These are phyloP conservation scores for Chorisops tibialis DNA, from an alignment of 2,888 invertebrate species.

Conservation along the genomic window DNA sequence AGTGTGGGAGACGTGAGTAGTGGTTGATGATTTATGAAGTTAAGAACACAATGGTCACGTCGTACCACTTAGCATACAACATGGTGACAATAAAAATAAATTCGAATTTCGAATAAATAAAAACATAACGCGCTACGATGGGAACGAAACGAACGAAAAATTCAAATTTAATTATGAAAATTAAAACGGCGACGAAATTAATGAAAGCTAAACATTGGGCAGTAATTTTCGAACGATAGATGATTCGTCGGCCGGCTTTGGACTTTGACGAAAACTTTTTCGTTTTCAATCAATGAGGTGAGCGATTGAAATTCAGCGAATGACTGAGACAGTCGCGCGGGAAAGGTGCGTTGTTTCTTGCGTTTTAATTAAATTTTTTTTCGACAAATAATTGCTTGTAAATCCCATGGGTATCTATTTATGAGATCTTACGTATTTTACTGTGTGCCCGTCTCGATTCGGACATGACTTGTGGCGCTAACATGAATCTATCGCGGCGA, in stretches of 20 bases:
- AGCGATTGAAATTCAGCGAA: too few relatives aligned
- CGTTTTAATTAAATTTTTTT: conserved; percentile 23
- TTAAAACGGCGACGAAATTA: too few relatives aligned
- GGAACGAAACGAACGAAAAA: too few relatives aligned
- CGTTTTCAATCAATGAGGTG: too few relatives aligned
- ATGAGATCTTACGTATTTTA: conserved; percentile 18
- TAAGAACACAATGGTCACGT: conserved; percentile 18
- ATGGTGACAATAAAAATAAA: conserved; percentile 8
- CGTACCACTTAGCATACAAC: conserved; percentile 15
- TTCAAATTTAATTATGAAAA: too few relatives aligned
- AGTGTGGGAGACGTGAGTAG: conserved; percentile 6
- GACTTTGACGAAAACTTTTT: too few relatives aligned
- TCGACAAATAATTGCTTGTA: conserved; percentile 20
- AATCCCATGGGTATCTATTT: conserved; percentile 19
- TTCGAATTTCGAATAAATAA: conserved; percentile 16
- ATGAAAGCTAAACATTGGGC: too few relatives aligned
- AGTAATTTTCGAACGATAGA: too few relatives aligned
- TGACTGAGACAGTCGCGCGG: neutral
- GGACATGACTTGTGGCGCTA: conserved; percentile 13
- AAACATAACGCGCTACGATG: too few relatives aligned
- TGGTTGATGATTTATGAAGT: conserved; percentile 13
- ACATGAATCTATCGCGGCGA: conserved; percentile 11
- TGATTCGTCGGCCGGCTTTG: too few relatives aligned
- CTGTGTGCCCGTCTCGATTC: neutral
- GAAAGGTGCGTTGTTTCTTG: conserved; percentile 1